A percentile compares a stretch with the other conserved stretches of the same genome.
These are phyloP conservation scores for Fragum fragum DNA, from an alignment of 2,888 invertebrate species.

Conservation along the genomic window DNA sequence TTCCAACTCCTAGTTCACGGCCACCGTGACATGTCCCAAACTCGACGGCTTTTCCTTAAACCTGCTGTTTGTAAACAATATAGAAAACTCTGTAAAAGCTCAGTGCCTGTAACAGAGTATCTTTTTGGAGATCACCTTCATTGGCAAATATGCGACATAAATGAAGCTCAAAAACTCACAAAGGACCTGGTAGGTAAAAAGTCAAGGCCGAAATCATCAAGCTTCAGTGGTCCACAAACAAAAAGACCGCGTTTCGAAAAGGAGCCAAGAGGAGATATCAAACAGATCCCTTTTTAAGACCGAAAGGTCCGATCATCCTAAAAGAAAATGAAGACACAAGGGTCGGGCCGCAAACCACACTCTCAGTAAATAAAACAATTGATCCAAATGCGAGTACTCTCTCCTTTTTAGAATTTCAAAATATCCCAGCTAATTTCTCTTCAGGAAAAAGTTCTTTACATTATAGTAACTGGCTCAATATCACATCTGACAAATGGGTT, in stretches of 20 bases:
- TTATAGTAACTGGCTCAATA: background rate
- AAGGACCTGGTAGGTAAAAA: background rate
- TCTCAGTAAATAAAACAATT: background rate
- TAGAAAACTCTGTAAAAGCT: background rate
- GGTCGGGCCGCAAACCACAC: constrained; percentile 5
- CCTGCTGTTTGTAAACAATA: constrained; percentile 13
- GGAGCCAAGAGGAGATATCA: too few relatives aligned
- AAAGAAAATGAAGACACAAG: background rate
- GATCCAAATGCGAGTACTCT: background rate
- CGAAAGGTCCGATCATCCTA: background rate
- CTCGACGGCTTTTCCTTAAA: background rate
- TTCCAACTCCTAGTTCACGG: background rate
- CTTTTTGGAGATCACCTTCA: constrained; percentile 15
- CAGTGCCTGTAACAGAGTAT: too few relatives aligned
- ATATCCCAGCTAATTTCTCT: constrained; percentile 16
- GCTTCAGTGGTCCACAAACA: background rate
- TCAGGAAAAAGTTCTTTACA: constrained; percentile 11
- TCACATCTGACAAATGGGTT: constrained; percentile 31
- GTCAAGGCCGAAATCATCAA: background rate
- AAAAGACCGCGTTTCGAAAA: background rate
- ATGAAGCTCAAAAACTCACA: constrained; percentile 3
- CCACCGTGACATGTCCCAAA: background rate
- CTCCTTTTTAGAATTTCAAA: background rate
- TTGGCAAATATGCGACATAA: background rate
- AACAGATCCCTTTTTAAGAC: too few relatives aligned